Conservation (phyloP, 2,797 vertebrate genomes). For the Pipistrellus pipistrellus region DNA sequence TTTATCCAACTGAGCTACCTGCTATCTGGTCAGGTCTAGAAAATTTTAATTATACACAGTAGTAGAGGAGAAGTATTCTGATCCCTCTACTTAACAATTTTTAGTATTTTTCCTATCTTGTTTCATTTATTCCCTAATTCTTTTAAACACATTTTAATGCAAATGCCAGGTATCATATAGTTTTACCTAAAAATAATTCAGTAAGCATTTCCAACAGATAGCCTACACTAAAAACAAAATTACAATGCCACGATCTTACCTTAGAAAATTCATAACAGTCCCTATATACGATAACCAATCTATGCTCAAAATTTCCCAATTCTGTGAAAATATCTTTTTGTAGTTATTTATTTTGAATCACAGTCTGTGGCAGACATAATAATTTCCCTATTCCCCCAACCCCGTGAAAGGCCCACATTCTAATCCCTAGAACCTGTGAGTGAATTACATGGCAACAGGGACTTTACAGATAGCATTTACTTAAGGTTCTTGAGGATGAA, state of each 20-base stretch:
- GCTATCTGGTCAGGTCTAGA: neutral
- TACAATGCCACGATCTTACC: neutral
- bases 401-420: neutral
- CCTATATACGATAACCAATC: neutral
- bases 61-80: slow-evolving; percentile 22
- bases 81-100: neutral
- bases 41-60: neutral
- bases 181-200: slow-evolving; percentile 23
- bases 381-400: neutral
- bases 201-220: slow-evolving; percentile 1
- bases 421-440: neutral
- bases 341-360: neutral
- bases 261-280: neutral
- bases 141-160: slow-evolving; percentile 42
- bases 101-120: slow-evolving; percentile 48
- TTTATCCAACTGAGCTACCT: neutral
- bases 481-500: neutral
- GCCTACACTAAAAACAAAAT: neutral
- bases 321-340: slow-evolving; percentile 15
- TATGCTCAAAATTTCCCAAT: neutral
- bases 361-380: slow-evolving; percentile 7
- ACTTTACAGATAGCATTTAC: neutral
- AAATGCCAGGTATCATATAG: neutral
- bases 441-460: neutral
- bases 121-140: slow-evolving; percentile 34